Evolutionary conservation across 2,113 vertebrate genomes (phyloP).

Genomic region (Entosphenus tridentatus): DNA sequence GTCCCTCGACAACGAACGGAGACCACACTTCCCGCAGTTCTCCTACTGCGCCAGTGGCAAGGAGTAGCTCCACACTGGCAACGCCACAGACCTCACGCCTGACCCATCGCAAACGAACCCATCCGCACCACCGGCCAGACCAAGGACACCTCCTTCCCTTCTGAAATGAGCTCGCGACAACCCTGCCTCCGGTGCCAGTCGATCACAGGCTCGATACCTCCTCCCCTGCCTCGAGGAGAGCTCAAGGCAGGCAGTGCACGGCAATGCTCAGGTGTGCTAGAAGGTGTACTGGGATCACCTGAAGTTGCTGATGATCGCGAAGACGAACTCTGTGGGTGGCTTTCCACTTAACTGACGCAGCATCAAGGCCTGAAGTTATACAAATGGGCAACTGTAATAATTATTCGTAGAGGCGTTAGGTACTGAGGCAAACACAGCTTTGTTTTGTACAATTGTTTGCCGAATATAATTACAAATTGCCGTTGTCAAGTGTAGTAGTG

Average conservation of each 20-base stretch:
- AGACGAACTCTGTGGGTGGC: too few species aligned
- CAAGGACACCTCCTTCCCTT: background rate
- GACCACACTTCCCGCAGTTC: slow-evolving; percentile 95
- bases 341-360: too few species aligned
- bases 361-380: too few species aligned
- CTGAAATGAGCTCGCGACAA: background rate
- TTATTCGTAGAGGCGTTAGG: too few species aligned
- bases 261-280: too few species aligned
- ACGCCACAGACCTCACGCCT: background rate
- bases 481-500: too few species aligned
- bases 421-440: too few species aligned
- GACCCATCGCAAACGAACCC: background rate
- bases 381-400: too few species aligned
- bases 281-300: too few species aligned
- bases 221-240: background rate
- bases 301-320: too few species aligned
- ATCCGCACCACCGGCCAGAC: slow-evolving; percentile 1
- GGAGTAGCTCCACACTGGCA: slow-evolving; percentile 35
- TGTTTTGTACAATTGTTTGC: too few species aligned
- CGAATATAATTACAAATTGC: too few species aligned
- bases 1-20: slow-evolving; percentile 71
- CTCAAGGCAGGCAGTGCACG: background rate
- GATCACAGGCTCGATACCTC: background rate
- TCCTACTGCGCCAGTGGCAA: slow-evolving; percentile 92
- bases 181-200: background rate